A percentile compares a stretch with the other conserved stretches of the same genome.
phyloP scores from a whole-genome alignment of 2,797 vertebrate genomes.

The Thaleichthys pacificus region DNA sequence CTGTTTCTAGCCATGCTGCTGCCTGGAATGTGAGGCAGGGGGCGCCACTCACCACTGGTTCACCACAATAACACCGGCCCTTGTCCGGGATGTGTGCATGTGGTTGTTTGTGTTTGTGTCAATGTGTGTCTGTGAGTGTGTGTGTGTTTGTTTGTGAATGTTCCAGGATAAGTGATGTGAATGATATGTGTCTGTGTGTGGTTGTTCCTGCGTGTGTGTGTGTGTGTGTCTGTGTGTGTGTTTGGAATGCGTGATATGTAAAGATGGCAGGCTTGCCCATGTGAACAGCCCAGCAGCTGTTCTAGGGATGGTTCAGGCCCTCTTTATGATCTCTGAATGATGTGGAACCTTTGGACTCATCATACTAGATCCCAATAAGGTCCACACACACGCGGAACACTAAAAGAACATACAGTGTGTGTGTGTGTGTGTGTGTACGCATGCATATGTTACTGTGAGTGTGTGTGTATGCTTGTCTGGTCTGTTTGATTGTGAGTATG shows the following conservation, averaged over 20 bases:
- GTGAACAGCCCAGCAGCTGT: slow-evolving; percentile 57
- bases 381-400: too few species aligned
- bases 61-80: not conserved
- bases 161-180: too few species aligned
- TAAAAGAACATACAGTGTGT: not conserved
- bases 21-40: slow-evolving; percentile 36
- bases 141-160: not conserved
- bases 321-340: slow-evolving; percentile 50
- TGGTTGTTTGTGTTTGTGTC: not conserved
- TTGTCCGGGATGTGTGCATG: not conserved
- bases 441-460: too few species aligned
- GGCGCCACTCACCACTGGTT: slow-evolving; percentile 31
- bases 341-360: slow-evolving; percentile 33
- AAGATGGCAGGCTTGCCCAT: slow-evolving; percentile 47
- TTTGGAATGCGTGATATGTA: slow-evolving; percentile 51
- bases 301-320: slow-evolving; percentile 57
- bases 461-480: not conserved
- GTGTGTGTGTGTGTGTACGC: not conserved
- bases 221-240: not conserved
- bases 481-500: not conserved
- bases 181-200: too few species aligned
- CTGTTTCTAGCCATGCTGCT: slow-evolving; percentile 1
- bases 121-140: slow-evolving; percentile 35
- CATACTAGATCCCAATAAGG: not conserved
- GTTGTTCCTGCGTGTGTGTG: slow-evolving; percentile 15